phyloP scores from a whole-genome alignment of 2,888 invertebrate species.

The Eumerus sabulonum region DNA sequence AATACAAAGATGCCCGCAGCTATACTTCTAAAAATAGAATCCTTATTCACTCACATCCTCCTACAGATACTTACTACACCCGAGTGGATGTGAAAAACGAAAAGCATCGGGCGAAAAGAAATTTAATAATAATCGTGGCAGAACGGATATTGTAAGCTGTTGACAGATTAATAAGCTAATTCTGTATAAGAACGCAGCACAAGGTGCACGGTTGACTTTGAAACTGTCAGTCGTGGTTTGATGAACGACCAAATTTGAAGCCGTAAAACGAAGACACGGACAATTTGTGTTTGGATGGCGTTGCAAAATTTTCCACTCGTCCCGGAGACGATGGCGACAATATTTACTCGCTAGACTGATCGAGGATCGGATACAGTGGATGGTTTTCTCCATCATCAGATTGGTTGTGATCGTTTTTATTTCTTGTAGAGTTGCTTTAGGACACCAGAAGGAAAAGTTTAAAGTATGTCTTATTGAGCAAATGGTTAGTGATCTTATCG shows the following conservation, averaged over 20 bases:
- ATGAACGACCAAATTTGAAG: neutral
- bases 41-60: slow-evolving; percentile 42
- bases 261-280: slow-evolving; percentile 22
- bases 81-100: neutral
- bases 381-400: too few relatives aligned
- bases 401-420: too few relatives aligned
- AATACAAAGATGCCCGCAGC: neutral
- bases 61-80: slow-evolving; percentile 19
- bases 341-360: too few relatives aligned
- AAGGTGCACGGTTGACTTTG: slow-evolving; percentile 33
- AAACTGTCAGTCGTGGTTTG: slow-evolving; percentile 2
- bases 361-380: too few relatives aligned
- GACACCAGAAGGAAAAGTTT: too few relatives aligned
- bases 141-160: slow-evolving; percentile 46
- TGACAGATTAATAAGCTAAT: slow-evolving; percentile 55
- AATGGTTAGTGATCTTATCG: too few relatives aligned
- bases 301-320: slow-evolving; percentile 21
- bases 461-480: too few relatives aligned
- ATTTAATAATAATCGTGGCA: slow-evolving; percentile 37
- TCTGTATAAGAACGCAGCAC: too few relatives aligned
- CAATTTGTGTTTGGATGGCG: neutral
- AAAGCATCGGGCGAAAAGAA: slow-evolving; percentile 4
- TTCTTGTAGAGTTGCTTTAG: too few relatives aligned
- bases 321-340: neutral
- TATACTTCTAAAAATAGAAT: slow-evolving; percentile 57